Conservation (phyloP, 2,113 vertebrate species). For the Cyanoramphus novaezelandiae region DNA sequence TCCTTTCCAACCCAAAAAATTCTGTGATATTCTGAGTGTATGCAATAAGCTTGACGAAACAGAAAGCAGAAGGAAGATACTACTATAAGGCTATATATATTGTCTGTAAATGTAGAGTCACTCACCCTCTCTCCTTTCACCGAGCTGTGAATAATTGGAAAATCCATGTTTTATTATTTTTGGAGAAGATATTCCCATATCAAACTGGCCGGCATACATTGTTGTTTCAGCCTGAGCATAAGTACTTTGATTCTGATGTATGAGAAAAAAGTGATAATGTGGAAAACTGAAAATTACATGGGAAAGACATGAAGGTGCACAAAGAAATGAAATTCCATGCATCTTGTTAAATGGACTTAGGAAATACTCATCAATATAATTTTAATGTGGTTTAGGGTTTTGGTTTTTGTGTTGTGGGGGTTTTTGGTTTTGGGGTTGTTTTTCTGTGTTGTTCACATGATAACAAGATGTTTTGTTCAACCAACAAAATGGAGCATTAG, state of each 20-base stretch:
- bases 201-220: not conserved
- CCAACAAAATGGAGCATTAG: not conserved
- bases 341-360: not conserved
- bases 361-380: not conserved
- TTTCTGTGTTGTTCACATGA: not conserved
- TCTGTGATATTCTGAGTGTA: not conserved
- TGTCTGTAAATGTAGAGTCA: not conserved
- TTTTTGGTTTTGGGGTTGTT: not conserved
- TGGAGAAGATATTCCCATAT: not conserved
- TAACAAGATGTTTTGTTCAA: not conserved
- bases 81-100: not conserved
- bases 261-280: not conserved
- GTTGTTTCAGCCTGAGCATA: not conserved
- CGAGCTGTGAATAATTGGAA: not conserved
- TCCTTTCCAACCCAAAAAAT: not conserved
- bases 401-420: not conserved
- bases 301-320: not conserved
- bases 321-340: not conserved
- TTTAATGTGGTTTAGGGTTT: not conserved
- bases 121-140: not conserved
- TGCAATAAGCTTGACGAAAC: not conserved
- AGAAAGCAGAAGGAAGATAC: not conserved
- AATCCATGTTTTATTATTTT: not conserved
- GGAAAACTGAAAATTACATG: not conserved
- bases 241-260: not conserved